Conservation (phyloP, 1,140 invertebrate genomes). For the Capitella teleta region DNA sequence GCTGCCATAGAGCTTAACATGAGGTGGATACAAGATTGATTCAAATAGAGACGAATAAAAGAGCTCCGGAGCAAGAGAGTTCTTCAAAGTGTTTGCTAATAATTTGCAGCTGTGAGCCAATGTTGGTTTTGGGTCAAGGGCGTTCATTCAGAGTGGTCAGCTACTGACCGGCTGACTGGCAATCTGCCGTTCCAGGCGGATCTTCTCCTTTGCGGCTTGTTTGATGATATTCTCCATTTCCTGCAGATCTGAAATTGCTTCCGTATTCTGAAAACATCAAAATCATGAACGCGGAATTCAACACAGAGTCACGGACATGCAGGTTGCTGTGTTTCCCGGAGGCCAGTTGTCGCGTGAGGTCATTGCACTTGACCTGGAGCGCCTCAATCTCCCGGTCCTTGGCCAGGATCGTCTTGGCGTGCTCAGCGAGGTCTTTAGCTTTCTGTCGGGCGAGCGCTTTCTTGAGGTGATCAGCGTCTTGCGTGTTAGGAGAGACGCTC, state of each 20-base stretch:
- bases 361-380: conserved; percentile 38
- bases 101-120: no score
- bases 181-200: conserved; percentile 43
- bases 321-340: no score
- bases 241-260: conserved; percentile 36
- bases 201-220: conserved; percentile 41
- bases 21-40: no score
- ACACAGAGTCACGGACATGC: no score
- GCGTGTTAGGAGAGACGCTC: conserved; percentile 7
- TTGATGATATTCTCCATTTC: conserved; percentile 41
- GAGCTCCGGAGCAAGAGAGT: no score
- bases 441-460: conserved; percentile 38
- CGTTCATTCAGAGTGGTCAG: no score
- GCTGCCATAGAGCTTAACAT: no score
- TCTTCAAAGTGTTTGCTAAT: no score
- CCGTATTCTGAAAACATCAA: conserved; percentile 24
- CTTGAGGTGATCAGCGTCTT: conserved; percentile 36
- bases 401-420: conserved; percentile 31
- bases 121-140: no score
- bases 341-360: conserved; percentile 35
- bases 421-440: conserved; percentile 33
- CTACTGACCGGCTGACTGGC: background rate
- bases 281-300: no score
- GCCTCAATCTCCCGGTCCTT: conserved; percentile 42
- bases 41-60: no score